Evolutionary conservation across 2,888 invertebrate species (phyloP), one percentile per base, ranked within the genome.

Genomic region (Meteorus colon): DNA sequence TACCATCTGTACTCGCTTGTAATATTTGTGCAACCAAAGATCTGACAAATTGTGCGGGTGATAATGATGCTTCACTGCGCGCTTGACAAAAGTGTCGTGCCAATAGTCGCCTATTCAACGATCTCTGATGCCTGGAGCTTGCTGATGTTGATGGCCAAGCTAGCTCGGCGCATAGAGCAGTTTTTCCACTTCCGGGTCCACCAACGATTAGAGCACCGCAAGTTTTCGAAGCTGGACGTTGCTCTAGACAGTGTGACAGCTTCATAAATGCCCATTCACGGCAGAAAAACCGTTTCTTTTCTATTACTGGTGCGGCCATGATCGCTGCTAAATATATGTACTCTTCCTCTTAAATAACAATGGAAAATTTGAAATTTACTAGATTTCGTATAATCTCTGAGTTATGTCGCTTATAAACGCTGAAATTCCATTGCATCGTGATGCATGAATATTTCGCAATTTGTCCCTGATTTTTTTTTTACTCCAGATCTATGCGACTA

Each of bases 181-280:
- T 97, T 88, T 98, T 98, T 0, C 98, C 98, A 81, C 97, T 96
- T 27, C 98, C 98, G 0, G 98, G 96, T 0, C 97, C 97, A 80
- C 96, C 97, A 77, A 98, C 91, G 73, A 98, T 93, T 65, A 98
- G 91, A 1, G 97, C 96, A 0, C 98, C 98, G 83, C 96, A 96
- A 0, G 95, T 95, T 89, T 97, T 96, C 80, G 95, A 95, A 19
- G 93, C 93, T 0, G 96, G 94, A 77, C 97, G 91, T 90, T 97
- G 96, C 86, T 98, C 98, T 83, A 98, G 89, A 82, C 97, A 97
- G 84, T 98, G 95, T 1, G 95, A 95, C 48, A 98, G 92, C 90
- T 98, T 98, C 90, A 96, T 96, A 85, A 98, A 96, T 6, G 96
- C 97, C 98, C 98, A 98, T 90, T 98, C 98, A 10, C 98, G 93